These are phyloP conservation scores for Cephonodes hylas DNA, from an alignment of 2,888 invertebrate species.

Conservation along the genomic window DNA sequence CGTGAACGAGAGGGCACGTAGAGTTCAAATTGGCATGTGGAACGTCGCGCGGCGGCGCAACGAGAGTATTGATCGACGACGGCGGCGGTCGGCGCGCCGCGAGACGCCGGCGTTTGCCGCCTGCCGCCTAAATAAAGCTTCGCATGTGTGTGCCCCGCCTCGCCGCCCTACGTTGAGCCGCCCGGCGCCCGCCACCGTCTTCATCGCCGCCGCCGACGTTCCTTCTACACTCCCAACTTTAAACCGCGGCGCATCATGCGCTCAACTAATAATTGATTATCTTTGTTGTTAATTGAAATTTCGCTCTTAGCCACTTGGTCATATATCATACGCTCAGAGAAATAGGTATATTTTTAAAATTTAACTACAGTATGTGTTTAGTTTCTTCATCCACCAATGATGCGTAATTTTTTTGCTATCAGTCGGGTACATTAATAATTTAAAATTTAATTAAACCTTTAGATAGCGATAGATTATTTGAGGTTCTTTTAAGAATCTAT, in stretches of 20 bases:
- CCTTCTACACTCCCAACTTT: slow-evolving; percentile 12
- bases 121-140: slow-evolving; percentile 79
- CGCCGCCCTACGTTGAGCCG: slow-evolving; percentile 63
- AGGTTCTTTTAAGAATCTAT: neutral
- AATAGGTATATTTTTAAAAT: neutral
- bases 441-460: neutral
- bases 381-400: slow-evolving; percentile 1
- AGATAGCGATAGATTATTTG: neutral
- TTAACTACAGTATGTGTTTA: neutral
- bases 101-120: slow-evolving; percentile 75
- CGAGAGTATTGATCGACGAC: slow-evolving; percentile 77
- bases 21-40: slow-evolving; percentile 68
- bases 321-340: neutral
- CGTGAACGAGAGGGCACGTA: slow-evolving; percentile 67
- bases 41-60: slow-evolving; percentile 76
- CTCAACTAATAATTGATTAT: slow-evolving; percentile 24
- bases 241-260: slow-evolving; percentile 35
- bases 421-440: neutral
- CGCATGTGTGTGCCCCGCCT: slow-evolving; percentile 67
- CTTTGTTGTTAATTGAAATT: neutral
- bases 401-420: neutral
- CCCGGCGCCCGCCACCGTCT: slow-evolving; percentile 25
- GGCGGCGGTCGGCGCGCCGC: slow-evolving; percentile 62
- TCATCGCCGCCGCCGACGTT: slow-evolving; percentile 31
- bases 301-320: neutral